Conservation (phyloP, 2,797 vertebrate species). For the Varecia variegata region DNA sequence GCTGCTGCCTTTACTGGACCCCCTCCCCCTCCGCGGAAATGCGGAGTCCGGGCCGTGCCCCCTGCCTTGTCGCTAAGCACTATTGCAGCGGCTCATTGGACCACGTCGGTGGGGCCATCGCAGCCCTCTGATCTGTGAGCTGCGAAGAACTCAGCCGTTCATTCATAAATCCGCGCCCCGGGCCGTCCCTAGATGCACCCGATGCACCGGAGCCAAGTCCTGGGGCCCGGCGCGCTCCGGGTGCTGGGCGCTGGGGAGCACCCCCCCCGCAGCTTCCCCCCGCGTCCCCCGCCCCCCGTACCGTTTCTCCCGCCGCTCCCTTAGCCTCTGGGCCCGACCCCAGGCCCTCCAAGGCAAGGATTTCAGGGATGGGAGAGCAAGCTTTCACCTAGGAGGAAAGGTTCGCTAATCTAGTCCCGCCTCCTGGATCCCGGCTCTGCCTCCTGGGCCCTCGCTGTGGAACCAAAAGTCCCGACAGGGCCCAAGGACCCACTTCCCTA, state of each 20-base stretch:
- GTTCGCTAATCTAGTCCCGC: neutral
- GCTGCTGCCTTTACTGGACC: slow-evolving; percentile 62
- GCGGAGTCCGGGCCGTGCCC: slow-evolving; percentile 83
- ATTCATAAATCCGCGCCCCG: slow-evolving; percentile 85
- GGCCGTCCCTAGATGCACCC: neutral
- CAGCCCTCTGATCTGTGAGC: slow-evolving; percentile 87
- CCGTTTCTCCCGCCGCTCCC: neutral
- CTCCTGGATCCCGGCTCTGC: neutral
- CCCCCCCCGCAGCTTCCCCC: too few relatives aligned
- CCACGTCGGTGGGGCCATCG: slow-evolving; percentile 87
- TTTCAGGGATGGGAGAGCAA: neutral
- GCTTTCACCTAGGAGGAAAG: neutral
- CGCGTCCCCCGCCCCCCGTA: too few relatives aligned
- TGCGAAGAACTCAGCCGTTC: slow-evolving; percentile 87
- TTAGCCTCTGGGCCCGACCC: neutral
- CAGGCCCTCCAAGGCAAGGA: neutral
- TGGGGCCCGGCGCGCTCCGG: slow-evolving; percentile 82
- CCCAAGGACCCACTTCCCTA: neutral
- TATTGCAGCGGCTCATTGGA: slow-evolving; percentile 83
- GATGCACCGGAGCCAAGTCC: neutral
- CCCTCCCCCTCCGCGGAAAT: slow-evolving; percentile 76
- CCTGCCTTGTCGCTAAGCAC: slow-evolving; percentile 83
- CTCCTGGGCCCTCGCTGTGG: neutral
- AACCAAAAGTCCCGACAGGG: accelerated
- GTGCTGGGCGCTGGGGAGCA: slow-evolving; percentile 79